These are phyloP conservation scores for Bruchidius siliquastri DNA, from an alignment of 2,888 invertebrate species.

Conservation along the genomic window DNA sequence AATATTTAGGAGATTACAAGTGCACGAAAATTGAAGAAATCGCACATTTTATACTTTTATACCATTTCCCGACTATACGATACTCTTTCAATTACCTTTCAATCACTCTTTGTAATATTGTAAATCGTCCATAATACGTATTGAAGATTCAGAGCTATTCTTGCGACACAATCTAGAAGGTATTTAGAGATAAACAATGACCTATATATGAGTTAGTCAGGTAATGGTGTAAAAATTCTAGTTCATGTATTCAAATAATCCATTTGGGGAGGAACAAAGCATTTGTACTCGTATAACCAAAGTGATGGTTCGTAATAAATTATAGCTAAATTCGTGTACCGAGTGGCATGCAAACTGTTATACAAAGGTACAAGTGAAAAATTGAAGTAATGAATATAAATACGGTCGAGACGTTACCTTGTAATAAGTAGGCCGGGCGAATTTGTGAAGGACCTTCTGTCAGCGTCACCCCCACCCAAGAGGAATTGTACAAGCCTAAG, in stretches of 20 bases:
- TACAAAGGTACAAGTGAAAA: not conserved
- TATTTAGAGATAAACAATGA: too few relatives aligned
- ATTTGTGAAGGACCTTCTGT: conserved; percentile 63
- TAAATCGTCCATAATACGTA: too few relatives aligned
- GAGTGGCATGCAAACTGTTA: not conserved
- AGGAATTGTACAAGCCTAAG: conserved; percentile 72
- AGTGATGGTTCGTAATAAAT: not conserved
- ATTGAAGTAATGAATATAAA: not conserved
- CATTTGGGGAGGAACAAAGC: not conserved
- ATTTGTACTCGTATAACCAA: not conserved
- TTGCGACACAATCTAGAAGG: too few relatives aligned
- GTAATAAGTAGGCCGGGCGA: conserved; percentile 67
- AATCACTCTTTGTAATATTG: too few relatives aligned
- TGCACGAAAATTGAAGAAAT: too few relatives aligned
- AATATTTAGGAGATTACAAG: too few relatives aligned
- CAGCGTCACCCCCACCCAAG: conserved; percentile 65
- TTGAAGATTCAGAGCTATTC: too few relatives aligned
- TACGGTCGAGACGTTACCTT: conserved; percentile 51
- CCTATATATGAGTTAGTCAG: too few relatives aligned
- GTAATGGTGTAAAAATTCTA: too few relatives aligned
- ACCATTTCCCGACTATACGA: too few relatives aligned
- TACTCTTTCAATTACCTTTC: too few relatives aligned
- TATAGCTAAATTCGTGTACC: not conserved
- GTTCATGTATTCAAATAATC: not conserved
- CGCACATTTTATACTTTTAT: too few relatives aligned